Percentiles rank a stretch among this genome's conserved stretches.
These are phyloP conservation scores for Tiliacea aurago DNA, from an alignment of 2,888 invertebrate genomes.

Conservation along the genomic window DNA sequence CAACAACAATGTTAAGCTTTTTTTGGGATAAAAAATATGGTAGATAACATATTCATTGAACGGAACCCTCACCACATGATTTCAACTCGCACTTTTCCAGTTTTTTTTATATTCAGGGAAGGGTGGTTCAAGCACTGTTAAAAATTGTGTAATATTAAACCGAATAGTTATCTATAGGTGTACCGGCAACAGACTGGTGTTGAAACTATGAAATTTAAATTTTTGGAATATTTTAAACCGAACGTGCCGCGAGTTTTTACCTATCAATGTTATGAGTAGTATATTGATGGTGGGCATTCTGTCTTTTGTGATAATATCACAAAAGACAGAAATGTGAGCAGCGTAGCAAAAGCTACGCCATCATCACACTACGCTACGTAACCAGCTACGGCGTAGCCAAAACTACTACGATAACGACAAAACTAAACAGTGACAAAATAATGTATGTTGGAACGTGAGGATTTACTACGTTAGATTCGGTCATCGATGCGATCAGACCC, in stretches of 20 bases:
- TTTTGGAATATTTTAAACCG: background rate
- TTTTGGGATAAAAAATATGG: too few species aligned
- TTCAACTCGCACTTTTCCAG: too few species aligned
- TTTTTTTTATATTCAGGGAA: background rate
- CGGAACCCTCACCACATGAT: too few species aligned
- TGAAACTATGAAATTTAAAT: background rate
- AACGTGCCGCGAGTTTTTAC: too few species aligned
- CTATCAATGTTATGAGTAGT: background rate
- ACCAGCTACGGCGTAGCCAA: slow-evolving; percentile 1
- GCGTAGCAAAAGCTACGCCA: background rate
- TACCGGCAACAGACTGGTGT: background rate
- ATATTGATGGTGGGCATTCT: too few species aligned
- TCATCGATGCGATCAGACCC: too few species aligned
- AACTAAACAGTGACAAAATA: background rate
- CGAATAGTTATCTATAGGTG: background rate
- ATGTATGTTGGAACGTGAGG: too few species aligned
- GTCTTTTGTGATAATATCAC: too few species aligned
- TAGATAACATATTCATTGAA: too few species aligned
- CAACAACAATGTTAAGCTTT: too few species aligned
- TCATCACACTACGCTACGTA: background rate
- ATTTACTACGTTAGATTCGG: too few species aligned
- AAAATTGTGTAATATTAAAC: slow-evolving; percentile 18
- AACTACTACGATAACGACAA: background rate
- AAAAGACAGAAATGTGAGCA: background rate
- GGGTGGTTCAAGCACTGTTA: background rate